Conservation (phyloP, 2,797 vertebrate genomes). For the Limosa lapponica region DNA sequence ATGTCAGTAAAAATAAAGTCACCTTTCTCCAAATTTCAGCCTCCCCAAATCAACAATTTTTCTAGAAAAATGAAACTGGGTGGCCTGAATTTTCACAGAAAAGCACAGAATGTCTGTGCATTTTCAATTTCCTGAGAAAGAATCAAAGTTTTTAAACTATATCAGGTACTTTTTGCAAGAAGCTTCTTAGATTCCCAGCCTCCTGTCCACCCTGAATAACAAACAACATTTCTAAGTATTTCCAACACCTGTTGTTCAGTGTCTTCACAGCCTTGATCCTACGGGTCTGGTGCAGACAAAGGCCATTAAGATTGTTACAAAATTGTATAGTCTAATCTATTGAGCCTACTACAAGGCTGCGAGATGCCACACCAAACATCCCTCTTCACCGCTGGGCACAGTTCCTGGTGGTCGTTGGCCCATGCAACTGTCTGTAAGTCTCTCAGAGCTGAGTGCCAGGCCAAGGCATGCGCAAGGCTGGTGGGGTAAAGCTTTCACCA, state of each 20-base stretch:
- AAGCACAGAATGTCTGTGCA: background rate
- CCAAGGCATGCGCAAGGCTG: accelerated
- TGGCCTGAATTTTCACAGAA: background rate
- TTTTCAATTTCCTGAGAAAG: background rate
- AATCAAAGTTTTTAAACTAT: background rate
- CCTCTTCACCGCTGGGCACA: background rate
- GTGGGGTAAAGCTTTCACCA: background rate
- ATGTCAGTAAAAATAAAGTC: background rate
- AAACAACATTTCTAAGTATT: background rate
- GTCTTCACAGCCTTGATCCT: background rate
- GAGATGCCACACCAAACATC: accelerated
- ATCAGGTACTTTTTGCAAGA: background rate
- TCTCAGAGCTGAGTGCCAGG: background rate
- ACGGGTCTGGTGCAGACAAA: background rate
- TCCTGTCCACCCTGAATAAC: background rate
- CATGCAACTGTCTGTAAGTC: background rate
- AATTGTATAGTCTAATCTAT: background rate
- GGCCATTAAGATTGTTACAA: background rate
- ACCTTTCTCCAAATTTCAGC: background rate
- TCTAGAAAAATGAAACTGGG: background rate
- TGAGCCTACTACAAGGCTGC: background rate
- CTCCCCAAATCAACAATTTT: accelerated
- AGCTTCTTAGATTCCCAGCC: background rate
- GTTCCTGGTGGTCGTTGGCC: background rate
- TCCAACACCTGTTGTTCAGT: background rate